Evolutionary conservation across 1,140 invertebrate species (phyloP).

Genomic region (Tenebrio molitor): DNA sequence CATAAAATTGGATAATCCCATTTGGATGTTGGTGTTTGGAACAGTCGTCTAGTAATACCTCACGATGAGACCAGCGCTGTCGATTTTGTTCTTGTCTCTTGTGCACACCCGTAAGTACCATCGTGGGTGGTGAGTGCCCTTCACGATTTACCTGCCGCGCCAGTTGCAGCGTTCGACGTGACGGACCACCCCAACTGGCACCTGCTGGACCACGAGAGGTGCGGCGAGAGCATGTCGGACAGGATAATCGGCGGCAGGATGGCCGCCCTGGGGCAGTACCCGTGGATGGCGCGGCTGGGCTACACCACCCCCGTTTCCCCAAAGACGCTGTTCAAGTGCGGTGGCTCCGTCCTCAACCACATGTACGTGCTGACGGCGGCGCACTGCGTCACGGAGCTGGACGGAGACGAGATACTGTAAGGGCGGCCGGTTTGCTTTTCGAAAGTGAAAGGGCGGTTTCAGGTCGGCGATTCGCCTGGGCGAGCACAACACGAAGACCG

Average conservation of each 20-base stretch:
- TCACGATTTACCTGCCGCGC: too few species aligned
- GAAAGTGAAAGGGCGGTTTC: neutral
- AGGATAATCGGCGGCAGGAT: constrained; percentile 76
- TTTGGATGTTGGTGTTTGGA: neutral
- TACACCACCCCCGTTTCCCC: constrained; percentile 65
- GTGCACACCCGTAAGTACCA: neutral
- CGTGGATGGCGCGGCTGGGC: constrained; percentile 78
- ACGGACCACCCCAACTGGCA: constrained; percentile 42
- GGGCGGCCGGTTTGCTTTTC: neutral
- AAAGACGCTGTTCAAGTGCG: constrained; percentile 69
- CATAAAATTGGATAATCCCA: constrained; percentile 4
- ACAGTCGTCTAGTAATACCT: too few species aligned
- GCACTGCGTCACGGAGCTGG: constrained; percentile 73
- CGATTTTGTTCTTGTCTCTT: neutral
- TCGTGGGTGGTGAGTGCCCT: too few species aligned
- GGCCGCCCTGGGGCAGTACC: constrained; percentile 74
- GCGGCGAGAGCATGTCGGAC: constrained; percentile 70
- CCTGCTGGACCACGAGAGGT: constrained; percentile 59
- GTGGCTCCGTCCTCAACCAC: constrained; percentile 74
- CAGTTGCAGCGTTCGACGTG: neutral
- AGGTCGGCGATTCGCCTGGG: constrained; percentile 73
- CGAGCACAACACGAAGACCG: constrained; percentile 69
- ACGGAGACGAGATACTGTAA: constrained; percentile 49
- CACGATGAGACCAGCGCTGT: too few species aligned
- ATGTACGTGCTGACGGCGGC: constrained; percentile 76